phyloP scores from a whole-genome alignment of 1,140 invertebrate species.

The Drosophila pachea region DNA sequence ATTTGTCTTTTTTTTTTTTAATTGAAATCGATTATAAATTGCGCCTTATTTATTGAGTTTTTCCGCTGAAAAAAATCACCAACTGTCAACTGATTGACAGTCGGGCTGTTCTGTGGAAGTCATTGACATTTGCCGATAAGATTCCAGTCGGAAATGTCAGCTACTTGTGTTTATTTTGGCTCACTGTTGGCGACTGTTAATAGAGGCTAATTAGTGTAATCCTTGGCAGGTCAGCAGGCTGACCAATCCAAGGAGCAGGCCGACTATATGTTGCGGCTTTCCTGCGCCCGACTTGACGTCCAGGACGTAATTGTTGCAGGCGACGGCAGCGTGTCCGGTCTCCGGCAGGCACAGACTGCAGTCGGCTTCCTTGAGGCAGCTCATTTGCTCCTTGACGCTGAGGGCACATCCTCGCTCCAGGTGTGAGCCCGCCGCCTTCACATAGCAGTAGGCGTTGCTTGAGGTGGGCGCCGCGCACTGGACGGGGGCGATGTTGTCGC shows the following conservation, averaged over 20 bases:
- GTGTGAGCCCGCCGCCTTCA: slow-evolving; percentile 32
- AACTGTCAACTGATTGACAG: no score
- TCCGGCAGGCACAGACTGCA: slow-evolving; percentile 64
- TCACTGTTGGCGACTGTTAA: neutral
- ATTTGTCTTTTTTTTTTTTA: no score
- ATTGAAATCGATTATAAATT: no score
- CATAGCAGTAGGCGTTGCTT: slow-evolving; percentile 70
- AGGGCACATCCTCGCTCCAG: slow-evolving; percentile 58
- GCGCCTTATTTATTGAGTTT: no score
- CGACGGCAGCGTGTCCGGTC: slow-evolving; percentile 23
- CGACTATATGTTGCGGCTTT: slow-evolving; percentile 22
- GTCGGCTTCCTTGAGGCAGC: slow-evolving; percentile 44
- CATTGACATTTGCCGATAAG: no score
- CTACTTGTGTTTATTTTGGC: slow-evolving; percentile 27
- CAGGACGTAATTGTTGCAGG: slow-evolving; percentile 62
- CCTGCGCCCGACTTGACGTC: slow-evolving; percentile 29
- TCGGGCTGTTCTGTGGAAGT: no score
- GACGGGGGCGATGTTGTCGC: slow-evolving; percentile 13
- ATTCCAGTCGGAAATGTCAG: no score
- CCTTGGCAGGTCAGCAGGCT: slow-evolving; percentile 26
- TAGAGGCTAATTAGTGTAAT: slow-evolving; percentile 16
- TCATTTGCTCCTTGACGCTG: slow-evolving; percentile 49
- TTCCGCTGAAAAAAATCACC: no score
- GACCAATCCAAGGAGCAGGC: slow-evolving; percentile 31
- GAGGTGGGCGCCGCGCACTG: slow-evolving; percentile 61